Base-by-base conservation (phyloP, 2,797 vertebrate species). In the Tokudaia muenninki region DNA sequence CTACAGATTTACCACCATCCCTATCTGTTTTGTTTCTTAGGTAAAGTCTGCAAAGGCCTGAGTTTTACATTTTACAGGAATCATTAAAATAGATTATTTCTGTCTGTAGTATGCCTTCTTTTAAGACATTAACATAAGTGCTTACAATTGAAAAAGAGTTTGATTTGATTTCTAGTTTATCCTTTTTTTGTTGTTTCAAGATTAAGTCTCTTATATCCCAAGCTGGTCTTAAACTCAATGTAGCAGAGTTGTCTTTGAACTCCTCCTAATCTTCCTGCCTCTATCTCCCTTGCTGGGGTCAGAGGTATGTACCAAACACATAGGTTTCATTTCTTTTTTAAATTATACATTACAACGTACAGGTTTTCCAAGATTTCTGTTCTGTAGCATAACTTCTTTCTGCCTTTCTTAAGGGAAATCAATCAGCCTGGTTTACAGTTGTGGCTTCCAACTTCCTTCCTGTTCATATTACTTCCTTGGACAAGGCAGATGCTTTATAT, bases 341-440 rank as follows among this genome's bases (percentile, higher is more conserved):
- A 44, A 37, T 52, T 81, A 6, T 92, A 55, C 57, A 44, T 59
- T 70, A 17, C 55, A 75, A 70, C 87, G 12, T 96, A 22, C 14
- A 14, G 47, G 14, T 91, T 96, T 94, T 74, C 22, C 50, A 90
- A n/a, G 82, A 87, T 93, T 94, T 57, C 79, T 90, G 10, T 87
- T 96, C 3, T 9, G 2, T 0, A 63, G 83, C 67, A 87, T 81
- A 65, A 65, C 14, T 17, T 92, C 29, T 93, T 97, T 93, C 29
- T 94, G 97, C 75, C 79, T 96, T 88, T 90, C 87, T 94, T 92
- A 92, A 99, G 99, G 99, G 99, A 47, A 97, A 97, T 82, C 98
- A 97, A 29, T 97, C 99, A 14, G 99, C 99, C 97, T 99, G 99
- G 99, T 99, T 99, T 96, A 99, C 99, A 2, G 99, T 99, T 0